Evolutionary conservation across 1,140 invertebrate species (phyloP), one percentile per base, ranked within the genome.

Genomic region (Ruditapes philippinarum): DNA sequence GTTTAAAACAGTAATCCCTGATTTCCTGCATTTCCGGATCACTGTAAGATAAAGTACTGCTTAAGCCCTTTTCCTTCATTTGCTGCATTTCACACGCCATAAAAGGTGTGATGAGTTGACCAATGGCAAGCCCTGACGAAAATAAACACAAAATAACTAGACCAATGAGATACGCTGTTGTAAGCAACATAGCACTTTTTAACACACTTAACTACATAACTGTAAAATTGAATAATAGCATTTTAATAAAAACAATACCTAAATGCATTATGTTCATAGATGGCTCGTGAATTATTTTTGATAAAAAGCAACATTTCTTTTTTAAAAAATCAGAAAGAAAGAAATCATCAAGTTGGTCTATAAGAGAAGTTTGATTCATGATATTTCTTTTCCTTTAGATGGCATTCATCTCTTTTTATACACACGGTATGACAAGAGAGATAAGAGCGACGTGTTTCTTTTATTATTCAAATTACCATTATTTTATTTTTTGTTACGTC

Each of bases 1-100:
- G 79, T 62, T 62, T 40, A n/a, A 60, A 7, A 42, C 79, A 82
- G 60, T 82, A 82, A n/a, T 82, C 79, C 36, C 79, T 49, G 33
- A 82, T 82, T 14, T 82, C 57, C 28, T 62, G 31, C 79, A 82
- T 82, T n/a, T 62, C 60, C 3, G 57, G 54, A 33, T 82, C 51
- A 65, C 33, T 57, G 60, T 54, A 82, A 25, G 36, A 17, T 17
- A 82, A 12, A 31, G n/a, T 25, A 19, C 42, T 17, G 40, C 11
- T 25, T n/a, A 82, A 31, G 3, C 60, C 60, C 12, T 42, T 49
- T 1, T 65, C 54, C 12, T 65, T 62, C 79, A 82, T 62, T 14
- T 82, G 79, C 60, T 82, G 33, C 79, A 60, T 62, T 42, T 82
- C 79, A 82, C 79, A 82, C 31, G n/a, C 60, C 79, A 82, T 82